A percentile compares a stretch with the other conserved stretches of the same genome.
Evolutionary conservation across 1,140 invertebrate genomes (phyloP).

Genomic region (Globodera rostochiensis): DNA sequence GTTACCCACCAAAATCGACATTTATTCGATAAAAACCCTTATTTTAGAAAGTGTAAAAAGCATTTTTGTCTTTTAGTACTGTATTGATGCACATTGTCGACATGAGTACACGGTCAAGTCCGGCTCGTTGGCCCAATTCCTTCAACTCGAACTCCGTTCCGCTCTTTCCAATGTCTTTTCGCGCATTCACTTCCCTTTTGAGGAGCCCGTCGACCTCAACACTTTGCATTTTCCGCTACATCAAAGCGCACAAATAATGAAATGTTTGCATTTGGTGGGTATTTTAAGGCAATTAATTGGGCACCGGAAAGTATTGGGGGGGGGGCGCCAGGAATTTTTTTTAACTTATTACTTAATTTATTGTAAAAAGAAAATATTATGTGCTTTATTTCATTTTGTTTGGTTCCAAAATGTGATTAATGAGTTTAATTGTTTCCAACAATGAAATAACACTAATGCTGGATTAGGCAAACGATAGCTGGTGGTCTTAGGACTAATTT

Average conservation of each 20-base stretch:
- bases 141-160: constrained; percentile 27
- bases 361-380: too few species aligned
- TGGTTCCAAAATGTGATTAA: too few species aligned
- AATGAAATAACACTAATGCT: too few species aligned
- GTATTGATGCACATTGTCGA: constrained; percentile 5
- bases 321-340: too few species aligned
- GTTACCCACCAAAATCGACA: too few species aligned
- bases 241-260: constrained; percentile 36
- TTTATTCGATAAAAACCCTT: too few species aligned
- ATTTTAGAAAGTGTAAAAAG: constrained; percentile 4
- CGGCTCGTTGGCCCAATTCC: constrained; percentile 22
- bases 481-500: too few species aligned
- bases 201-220: constrained; percentile 33
- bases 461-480: too few species aligned
- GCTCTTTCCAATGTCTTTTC: constrained; percentile 20
- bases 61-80: constrained; percentile 16
- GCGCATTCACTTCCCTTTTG: constrained; percentile 41
- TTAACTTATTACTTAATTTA: too few species aligned
- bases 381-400: too few species aligned
- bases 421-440: too few species aligned
- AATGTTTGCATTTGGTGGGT: constrained; percentile 26
- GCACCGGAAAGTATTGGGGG: too few species aligned
- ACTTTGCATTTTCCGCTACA: constrained; percentile 23
- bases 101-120: constrained; percentile 22
- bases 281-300: constrained; percentile 3